These are phyloP conservation scores for Myrmecophaga tridactyla DNA, from an alignment of 2,113 vertebrate species.

Conservation along the genomic window DNA sequence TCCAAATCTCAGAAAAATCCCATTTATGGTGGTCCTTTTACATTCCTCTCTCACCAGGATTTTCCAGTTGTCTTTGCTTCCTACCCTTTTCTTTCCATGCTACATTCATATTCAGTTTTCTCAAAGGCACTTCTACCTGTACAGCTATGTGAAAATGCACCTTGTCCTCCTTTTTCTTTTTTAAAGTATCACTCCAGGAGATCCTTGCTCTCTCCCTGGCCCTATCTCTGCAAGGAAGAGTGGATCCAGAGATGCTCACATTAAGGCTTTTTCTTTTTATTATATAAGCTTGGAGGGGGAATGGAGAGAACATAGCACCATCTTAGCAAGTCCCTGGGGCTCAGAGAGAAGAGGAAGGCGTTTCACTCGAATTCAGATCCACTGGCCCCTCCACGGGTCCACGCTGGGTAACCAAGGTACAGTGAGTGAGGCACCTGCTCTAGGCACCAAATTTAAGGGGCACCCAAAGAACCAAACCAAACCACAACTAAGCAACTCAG, in stretches of 20 bases:
- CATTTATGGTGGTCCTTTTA: accelerated
- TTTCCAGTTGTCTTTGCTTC: accelerated
- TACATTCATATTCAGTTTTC: background rate
- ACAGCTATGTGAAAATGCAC: background rate
- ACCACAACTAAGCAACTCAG: no score
- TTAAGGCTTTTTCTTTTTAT: background rate
- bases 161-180: background rate
- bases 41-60: accelerated
- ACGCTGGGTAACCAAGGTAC: accelerated
- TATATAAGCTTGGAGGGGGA: accelerated
- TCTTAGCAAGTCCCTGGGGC: background rate
- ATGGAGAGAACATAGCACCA: background rate
- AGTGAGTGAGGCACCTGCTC: background rate
- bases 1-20: no score
- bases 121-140: background rate
- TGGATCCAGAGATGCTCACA: no score
- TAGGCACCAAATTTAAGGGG: background rate
- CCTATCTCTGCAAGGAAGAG: background rate
- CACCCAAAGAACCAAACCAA: background rate
- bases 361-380: accelerated
- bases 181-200: background rate
- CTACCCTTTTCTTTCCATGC: accelerated
- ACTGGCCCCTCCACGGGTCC: accelerated
- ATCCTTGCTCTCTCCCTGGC: background rate
- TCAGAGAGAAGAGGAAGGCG: background rate